phyloP scores from a whole-genome alignment of 2,113 vertebrate genomes.

The Donacobius atricapilla region DNA sequence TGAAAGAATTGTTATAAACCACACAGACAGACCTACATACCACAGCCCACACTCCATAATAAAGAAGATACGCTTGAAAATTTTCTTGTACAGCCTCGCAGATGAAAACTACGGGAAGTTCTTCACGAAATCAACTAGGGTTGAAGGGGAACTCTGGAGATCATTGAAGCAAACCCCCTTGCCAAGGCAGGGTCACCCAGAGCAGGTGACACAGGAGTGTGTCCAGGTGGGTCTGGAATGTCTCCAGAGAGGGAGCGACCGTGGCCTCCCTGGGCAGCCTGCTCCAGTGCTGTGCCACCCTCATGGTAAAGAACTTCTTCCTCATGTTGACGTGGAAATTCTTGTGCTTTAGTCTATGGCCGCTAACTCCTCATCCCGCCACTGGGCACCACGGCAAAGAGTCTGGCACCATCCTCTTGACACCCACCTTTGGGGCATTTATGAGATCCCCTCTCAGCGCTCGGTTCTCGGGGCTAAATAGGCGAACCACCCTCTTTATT shows the following conservation, averaged over 20 bases:
- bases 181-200: neutral
- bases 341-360: neutral
- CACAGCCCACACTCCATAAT: neutral
- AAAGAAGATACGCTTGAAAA: neutral
- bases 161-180: neutral
- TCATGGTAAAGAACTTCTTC: neutral
- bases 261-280: neutral
- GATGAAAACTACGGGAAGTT: neutral
- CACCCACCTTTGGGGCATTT: neutral
- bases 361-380: neutral
- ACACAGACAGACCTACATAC: neutral
- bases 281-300: neutral
- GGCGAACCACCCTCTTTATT: too few species aligned
- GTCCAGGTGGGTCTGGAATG: neutral
- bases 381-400: neutral
- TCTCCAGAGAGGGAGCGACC: neutral
- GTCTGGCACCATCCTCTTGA: neutral
- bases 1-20: neutral
- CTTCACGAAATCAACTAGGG: neutral
- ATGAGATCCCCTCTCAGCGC: neutral
- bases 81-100: fast-evolving
- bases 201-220: neutral
- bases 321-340: neutral
- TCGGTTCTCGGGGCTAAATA: neutral
- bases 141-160: neutral